Evolutionary conservation across 2,797 vertebrate species (phyloP).

Genomic region (Labroides dimidiatus): DNA sequence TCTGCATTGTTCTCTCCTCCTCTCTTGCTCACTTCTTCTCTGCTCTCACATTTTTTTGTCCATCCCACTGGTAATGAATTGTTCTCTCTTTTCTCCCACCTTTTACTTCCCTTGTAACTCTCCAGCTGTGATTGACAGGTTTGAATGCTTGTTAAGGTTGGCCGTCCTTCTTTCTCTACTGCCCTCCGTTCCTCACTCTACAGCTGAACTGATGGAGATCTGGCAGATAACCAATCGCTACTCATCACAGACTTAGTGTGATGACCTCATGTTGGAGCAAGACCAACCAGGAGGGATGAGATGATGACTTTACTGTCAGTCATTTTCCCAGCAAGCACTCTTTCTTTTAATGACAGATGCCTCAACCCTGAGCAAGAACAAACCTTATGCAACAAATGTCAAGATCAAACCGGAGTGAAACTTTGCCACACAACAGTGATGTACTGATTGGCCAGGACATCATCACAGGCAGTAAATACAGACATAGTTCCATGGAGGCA

Average conservation of each 20-base stretch:
- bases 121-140: slow-evolving; percentile 64
- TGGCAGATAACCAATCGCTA: slow-evolving; percentile 43
- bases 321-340: slow-evolving; percentile 10
- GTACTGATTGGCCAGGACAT: slow-evolving; percentile 18
- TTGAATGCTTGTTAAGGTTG: slow-evolving; percentile 46
- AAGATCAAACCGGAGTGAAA: neutral
- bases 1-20: slow-evolving; percentile 44
- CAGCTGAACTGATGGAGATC: slow-evolving; percentile 32
- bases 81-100: slow-evolving; percentile 40
- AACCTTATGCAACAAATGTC: neutral
- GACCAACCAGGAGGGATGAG: slow-evolving; percentile 37
- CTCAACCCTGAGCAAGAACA: neutral
- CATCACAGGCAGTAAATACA: slow-evolving; percentile 43
- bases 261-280: slow-evolving; percentile 45
- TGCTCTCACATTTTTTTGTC: slow-evolving; percentile 48
- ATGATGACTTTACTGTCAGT: slow-evolving; percentile 35
- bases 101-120: slow-evolving; percentile 51
- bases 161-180: slow-evolving; percentile 13
- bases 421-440: neutral
- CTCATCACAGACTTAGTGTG: slow-evolving; percentile 45
- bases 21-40: slow-evolving; percentile 43
- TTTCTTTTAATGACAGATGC: slow-evolving; percentile 9
- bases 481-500: slow-evolving; percentile 39
- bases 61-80: slow-evolving; percentile 55
- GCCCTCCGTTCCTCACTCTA: slow-evolving; percentile 27